phyloP scores from a whole-genome alignment of 2,888 invertebrate genomes.

The Epicampocera succincta region DNA sequence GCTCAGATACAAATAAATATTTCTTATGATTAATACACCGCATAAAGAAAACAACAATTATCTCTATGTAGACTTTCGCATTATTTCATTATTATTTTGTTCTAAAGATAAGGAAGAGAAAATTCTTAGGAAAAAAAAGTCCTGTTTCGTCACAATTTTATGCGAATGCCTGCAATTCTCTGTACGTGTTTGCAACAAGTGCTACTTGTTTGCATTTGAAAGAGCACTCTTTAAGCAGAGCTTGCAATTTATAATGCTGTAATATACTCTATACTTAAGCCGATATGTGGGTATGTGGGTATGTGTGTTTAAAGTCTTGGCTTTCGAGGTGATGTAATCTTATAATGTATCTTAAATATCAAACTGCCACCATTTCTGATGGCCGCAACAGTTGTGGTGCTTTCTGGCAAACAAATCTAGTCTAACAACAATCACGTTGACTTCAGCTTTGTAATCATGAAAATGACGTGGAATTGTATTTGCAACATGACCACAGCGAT shows the following conservation, averaged over 20 bases:
- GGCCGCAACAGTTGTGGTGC: conserved; percentile 21
- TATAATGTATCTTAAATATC: conserved; percentile 62
- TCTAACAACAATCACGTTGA: conserved; percentile 68
- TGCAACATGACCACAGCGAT: conserved; percentile 16
- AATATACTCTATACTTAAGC: conserved; percentile 55
- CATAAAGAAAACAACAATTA: conserved; percentile 50
- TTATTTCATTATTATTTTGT: conserved; percentile 10
- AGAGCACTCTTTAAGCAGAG: conserved; percentile 7
- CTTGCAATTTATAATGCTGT: conserved; percentile 54
- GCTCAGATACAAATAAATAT: conserved; percentile 41
- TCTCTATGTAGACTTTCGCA: conserved; percentile 27
- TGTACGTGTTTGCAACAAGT: conserved; percentile 40
- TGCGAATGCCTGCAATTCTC: not conserved
- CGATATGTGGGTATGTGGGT: conserved; percentile 40
- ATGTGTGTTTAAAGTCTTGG: not conserved
- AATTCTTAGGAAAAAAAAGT: conserved; percentile 33
- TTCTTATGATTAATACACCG: conserved; percentile 52
- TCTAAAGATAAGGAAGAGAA: conserved; percentile 10
- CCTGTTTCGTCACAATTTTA: conserved; percentile 34
- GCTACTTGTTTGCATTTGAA: conserved; percentile 44
- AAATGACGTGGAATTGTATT: conserved; percentile 39
- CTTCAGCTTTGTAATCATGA: conserved; percentile 30
- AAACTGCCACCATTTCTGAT: conserved; percentile 60
- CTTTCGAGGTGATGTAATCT: conserved; percentile 66
- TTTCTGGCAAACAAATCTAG: conserved; percentile 60